Percentiles rank a stretch among this genome's conserved stretches.
Evolutionary conservation across 2,888 invertebrate species (phyloP).

Genomic region (Pachycephus smyrnensis): DNA sequence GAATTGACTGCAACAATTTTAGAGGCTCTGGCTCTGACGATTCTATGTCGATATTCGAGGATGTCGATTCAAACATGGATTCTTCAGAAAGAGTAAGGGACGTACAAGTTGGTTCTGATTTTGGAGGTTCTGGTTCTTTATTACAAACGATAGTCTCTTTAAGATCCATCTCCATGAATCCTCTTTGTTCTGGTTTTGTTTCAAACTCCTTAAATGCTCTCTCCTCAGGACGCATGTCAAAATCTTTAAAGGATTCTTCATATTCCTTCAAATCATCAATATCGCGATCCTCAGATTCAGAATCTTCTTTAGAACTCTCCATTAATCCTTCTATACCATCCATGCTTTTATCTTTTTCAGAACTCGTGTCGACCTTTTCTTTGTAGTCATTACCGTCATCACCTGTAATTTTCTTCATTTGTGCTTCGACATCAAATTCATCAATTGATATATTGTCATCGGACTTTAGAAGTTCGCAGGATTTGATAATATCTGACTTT

Average conservation of each 20-base stretch:
- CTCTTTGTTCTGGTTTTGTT: slow-evolving; percentile 28
- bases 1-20: slow-evolving; percentile 58
- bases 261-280: slow-evolving; percentile 43
- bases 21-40: slow-evolving; percentile 39
- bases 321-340: slow-evolving; percentile 63
- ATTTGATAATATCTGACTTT: slow-evolving; percentile 27
- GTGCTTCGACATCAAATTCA: slow-evolving; percentile 63
- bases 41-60: slow-evolving; percentile 52
- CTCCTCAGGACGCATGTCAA: slow-evolving; percentile 39
- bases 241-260: slow-evolving; percentile 37
- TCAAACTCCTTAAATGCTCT: slow-evolving; percentile 48
- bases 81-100: slow-evolving; percentile 44
- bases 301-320: slow-evolving; percentile 64
- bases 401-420: slow-evolving; percentile 63
- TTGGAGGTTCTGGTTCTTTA: slow-evolving; percentile 5
- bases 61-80: slow-evolving; percentile 51
- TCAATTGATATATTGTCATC: slow-evolving; percentile 58
- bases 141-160: slow-evolving; percentile 2
- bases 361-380: slow-evolving; percentile 54
- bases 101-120: slow-evolving; percentile 6
- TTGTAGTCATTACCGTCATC: slow-evolving; percentile 63
- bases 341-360: slow-evolving; percentile 58
- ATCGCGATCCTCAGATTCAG: slow-evolving; percentile 52
- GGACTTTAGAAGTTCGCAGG: slow-evolving; percentile 42
- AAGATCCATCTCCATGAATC: slow-evolving; percentile 8